A percentile compares a stretch with the other conserved stretches of the same genome.
phyloP scores from a whole-genome alignment of 2,888 invertebrate genomes.

The Dolomedes plantarius region DNA sequence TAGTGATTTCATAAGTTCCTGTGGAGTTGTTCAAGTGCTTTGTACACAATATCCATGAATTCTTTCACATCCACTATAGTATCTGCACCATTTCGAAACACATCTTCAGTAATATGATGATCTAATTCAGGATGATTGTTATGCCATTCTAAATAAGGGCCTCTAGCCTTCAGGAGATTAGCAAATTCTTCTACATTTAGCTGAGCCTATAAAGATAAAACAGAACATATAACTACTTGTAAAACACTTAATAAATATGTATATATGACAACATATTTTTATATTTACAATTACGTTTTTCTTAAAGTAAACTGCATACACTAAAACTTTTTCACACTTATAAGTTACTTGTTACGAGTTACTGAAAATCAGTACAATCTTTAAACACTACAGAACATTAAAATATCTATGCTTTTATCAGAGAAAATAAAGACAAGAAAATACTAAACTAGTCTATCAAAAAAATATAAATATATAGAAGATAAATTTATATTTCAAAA shows the following conservation, averaged over 20 bases:
- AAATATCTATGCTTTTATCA: no score
- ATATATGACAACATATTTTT: not conserved
- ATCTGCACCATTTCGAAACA: slow-evolving; percentile 66
- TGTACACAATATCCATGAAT: slow-evolving; percentile 43
- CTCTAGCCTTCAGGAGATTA: slow-evolving; percentile 51
- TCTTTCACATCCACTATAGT: slow-evolving; percentile 65
- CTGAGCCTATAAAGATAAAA: slow-evolving; percentile 60
- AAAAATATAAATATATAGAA: no score
- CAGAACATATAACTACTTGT: not conserved
- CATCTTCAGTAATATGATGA: slow-evolving; percentile 49
- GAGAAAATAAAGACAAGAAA: no score
- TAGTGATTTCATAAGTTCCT: not conserved
- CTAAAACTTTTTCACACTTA: no score
- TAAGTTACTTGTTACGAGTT: no score
- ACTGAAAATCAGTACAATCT: no score
- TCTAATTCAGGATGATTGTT: slow-evolving; percentile 65
- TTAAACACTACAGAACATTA: no score
- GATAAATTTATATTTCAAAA: no score
- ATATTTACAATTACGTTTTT: not conserved
- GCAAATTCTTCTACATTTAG: slow-evolving; percentile 68
- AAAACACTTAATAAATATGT: not conserved
- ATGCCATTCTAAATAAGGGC: slow-evolving; percentile 67
- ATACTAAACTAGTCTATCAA: no score
- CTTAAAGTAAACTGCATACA: no score
- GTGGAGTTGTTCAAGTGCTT: slow-evolving; percentile 41